phyloP scores from a whole-genome alignment of 2,797 vertebrate species.

The Coregonus ussuriensis region DNA sequence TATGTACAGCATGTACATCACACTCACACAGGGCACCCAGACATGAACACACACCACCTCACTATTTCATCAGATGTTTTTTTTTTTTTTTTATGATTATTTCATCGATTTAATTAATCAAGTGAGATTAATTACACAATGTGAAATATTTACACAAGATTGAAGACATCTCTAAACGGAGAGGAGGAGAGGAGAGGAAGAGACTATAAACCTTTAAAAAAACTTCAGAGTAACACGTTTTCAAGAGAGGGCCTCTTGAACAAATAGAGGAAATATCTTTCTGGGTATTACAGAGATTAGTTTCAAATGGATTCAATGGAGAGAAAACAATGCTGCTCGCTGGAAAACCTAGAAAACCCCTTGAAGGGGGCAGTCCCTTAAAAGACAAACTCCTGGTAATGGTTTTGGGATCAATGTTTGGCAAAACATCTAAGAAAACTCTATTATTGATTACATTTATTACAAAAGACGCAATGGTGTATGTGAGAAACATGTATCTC shows the following conservation, averaged over 20 bases:
- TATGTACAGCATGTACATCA: not conserved
- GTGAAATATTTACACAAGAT: not conserved
- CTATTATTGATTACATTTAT: not conserved
- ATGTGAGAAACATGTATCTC: too few species aligned
- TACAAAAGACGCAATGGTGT: not conserved
- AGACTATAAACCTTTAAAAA: constrained; percentile 3
- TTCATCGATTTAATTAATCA: not conserved
- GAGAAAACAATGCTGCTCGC: not conserved
- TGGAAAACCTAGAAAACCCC: constrained; percentile 4
- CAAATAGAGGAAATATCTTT: not conserved
- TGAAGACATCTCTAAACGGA: not conserved
- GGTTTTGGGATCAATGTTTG: constrained; percentile 23
- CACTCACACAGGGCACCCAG: not conserved
- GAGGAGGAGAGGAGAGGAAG: not conserved
- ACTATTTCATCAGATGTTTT: too few species aligned
- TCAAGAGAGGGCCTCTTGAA: constrained; percentile 11
- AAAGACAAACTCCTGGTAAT: constrained; percentile 24
- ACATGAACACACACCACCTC: not conserved
- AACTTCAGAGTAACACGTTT: constrained; percentile 15
- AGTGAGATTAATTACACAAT: not conserved
- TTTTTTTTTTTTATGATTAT: too few species aligned
- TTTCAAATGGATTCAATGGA: constrained; percentile 1
- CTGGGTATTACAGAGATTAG: constrained; percentile 29
- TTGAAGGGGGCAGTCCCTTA: not conserved
- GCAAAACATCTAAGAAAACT: constrained; percentile 6